Conservation (phyloP, 1,140 invertebrate species). For the Laupala kohalensis region DNA sequence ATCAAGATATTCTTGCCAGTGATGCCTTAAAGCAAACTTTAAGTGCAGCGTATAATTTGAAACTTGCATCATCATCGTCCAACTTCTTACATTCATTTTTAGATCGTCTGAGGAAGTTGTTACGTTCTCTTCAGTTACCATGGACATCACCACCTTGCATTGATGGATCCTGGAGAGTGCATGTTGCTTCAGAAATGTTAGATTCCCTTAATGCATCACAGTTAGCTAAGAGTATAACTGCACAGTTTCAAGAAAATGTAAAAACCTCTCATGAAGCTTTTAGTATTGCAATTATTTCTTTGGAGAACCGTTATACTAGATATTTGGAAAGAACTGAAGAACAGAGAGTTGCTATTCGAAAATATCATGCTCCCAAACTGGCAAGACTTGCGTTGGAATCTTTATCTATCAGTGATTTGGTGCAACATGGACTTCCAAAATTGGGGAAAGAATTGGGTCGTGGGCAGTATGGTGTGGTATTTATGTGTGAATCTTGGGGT, state of each 20-base stretch:
- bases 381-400: conserved; percentile 75
- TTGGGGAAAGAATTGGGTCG: conserved; percentile 71
- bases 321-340: conserved; percentile 73
- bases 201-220: conserved; percentile 56
- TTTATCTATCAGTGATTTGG: conserved; percentile 65
- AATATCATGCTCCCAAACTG: conserved; percentile 65
- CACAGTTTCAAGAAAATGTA: conserved; percentile 53
- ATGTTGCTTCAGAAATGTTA: conserved; percentile 56
- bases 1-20: conserved; percentile 48
- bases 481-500: conserved; percentile 68
- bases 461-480: conserved; percentile 89
- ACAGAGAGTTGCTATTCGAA: conserved; percentile 58
- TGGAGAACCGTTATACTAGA: conserved; percentile 55
- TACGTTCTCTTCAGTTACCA: conserved; percentile 42
- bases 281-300: conserved; percentile 45
- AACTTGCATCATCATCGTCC: conserved; percentile 64
- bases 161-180: conserved; percentile 57
- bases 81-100: conserved; percentile 59
- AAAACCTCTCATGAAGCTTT: conserved; percentile 57
- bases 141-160: conserved; percentile 49
- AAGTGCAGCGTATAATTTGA: conserved; percentile 68
- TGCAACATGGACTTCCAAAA: conserved; percentile 62
- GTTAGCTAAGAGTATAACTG: conserved; percentile 62
- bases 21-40: conserved; percentile 69
- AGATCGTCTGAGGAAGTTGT: conserved; percentile 61